A percentile compares a stretch with the other conserved stretches of the same genome.
These are phyloP conservation scores for Aromia moschata DNA, from an alignment of 2,888 invertebrate species.

Conservation along the genomic window DNA sequence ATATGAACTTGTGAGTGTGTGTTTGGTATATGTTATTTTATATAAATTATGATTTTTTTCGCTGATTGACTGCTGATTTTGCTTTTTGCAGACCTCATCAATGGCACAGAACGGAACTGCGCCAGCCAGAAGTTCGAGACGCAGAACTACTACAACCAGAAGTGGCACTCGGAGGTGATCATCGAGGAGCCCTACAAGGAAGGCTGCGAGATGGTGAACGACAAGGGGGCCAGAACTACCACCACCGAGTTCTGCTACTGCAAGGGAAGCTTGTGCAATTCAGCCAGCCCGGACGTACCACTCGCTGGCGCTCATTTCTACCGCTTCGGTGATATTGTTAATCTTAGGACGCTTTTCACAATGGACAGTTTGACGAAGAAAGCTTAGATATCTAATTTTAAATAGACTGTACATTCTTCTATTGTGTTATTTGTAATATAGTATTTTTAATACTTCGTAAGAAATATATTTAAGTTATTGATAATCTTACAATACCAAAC, in stretches of 20 bases:
- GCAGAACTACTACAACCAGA: conserved; percentile 69
- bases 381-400: no score
- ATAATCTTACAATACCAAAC: no score
- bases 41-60: no score
- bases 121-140: conserved; percentile 76
- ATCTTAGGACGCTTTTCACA: not conserved
- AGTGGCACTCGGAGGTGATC: conserved; percentile 73
- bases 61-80: no score
- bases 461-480: no score
- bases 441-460: no score
- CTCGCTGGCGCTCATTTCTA: conserved; percentile 5
- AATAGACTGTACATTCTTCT: no score
- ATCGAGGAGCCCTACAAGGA: conserved; percentile 77
- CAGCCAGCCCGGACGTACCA: conserved; percentile 20
- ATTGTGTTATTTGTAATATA: no score
- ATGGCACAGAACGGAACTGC: conserved; percentile 74
- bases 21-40: no score
- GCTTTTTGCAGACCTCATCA: conserved; percentile 62
- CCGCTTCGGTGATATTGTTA: conserved; percentile 32
- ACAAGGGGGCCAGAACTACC: conserved; percentile 71
- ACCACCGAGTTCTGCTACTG: conserved; percentile 81
- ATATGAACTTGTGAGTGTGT: no score
- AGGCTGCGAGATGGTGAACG: conserved; percentile 73
- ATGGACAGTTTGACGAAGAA: not conserved
- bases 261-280: conserved; percentile 77